A percentile compares a stretch with the other conserved stretches of the same genome.
Evolutionary conservation across 2,113 vertebrate genomes (phyloP).

Genomic region (Peromyscus polionotus): DNA sequence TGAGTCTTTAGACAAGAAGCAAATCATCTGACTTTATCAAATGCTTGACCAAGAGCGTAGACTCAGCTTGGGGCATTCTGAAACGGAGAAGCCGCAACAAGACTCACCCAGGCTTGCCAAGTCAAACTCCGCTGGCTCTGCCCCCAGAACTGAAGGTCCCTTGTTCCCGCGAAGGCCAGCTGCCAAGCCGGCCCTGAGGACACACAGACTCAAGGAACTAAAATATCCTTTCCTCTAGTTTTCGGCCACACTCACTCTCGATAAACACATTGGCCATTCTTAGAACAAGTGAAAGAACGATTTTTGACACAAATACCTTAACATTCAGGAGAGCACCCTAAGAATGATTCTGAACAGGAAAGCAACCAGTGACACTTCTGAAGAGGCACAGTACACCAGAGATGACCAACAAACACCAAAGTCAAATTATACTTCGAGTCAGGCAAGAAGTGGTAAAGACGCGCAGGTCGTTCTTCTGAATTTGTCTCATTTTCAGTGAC

Average conservation of each 20-base stretch:
- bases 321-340: not conserved
- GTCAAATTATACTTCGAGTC: not conserved
- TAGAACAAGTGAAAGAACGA: slow-evolving; percentile 8
- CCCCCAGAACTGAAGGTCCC: slow-evolving; percentile 4
- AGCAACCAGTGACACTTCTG: not conserved
- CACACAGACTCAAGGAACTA: not conserved
- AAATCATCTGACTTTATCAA: not conserved
- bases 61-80: not conserved
- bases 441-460: not conserved
- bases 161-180: not conserved
- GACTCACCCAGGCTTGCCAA: not conserved
- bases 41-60: not conserved
- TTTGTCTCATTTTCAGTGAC: not conserved
- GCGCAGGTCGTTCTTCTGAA: not conserved
- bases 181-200: slow-evolving; percentile 13
- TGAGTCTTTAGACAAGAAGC: not conserved
- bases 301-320: not conserved
- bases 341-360: not conserved
- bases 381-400: not conserved
- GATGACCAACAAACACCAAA: not conserved
- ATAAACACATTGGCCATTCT: not conserved
- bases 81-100: not conserved
- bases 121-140: not conserved
- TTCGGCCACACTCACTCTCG: not conserved
- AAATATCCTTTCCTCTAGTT: not conserved